A percentile compares a stretch with the other conserved stretches of the same genome.
Evolutionary conservation across 37 sponge, comb jelly and placozoan species (phyloP).

Genomic region (Geodia barretti): DNA sequence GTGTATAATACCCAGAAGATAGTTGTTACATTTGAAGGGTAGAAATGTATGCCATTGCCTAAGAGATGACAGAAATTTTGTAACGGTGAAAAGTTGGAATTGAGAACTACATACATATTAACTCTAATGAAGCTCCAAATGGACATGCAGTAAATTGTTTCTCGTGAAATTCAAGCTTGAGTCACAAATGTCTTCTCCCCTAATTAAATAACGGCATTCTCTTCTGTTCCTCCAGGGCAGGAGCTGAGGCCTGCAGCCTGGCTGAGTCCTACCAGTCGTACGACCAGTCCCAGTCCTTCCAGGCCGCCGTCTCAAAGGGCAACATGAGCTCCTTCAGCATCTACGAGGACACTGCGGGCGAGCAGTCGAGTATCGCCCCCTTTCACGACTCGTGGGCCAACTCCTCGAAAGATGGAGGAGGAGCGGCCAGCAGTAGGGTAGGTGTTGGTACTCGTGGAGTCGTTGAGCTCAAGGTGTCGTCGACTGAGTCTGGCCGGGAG

Average conservation of each 20-base stretch:
- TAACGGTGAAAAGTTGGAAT: too few species aligned
- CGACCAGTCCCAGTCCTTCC: conserved; percentile 9
- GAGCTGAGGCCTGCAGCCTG: neutral
- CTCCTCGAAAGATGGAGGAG: neutral
- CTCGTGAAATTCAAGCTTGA: too few species aligned
- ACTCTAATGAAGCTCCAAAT: too few species aligned
- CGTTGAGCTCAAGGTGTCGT: neutral
- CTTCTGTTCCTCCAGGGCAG: too few species aligned
- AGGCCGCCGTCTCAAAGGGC: neutral
- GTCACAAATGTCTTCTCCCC: too few species aligned
- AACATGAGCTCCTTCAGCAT: conserved; percentile 3
- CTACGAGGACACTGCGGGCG: conserved; percentile 13
- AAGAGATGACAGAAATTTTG: too few species aligned
- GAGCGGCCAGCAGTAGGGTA: neutral
- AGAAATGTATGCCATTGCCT: too few species aligned
- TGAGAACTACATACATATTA: too few species aligned
- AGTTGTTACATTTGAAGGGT: too few species aligned
- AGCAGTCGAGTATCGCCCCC: conserved; percentile 19
- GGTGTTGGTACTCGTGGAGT: neutral
- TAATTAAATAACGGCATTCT: too few species aligned
- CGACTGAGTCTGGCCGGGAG: neutral
- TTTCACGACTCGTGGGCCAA: conserved; percentile 39
- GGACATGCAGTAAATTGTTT: too few species aligned
- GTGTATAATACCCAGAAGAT: too few species aligned
- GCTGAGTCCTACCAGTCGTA: neutral